Evolutionary conservation across 2,888 invertebrate species (phyloP).

Genomic region (Aphelenchoides bicaudatus): DNA sequence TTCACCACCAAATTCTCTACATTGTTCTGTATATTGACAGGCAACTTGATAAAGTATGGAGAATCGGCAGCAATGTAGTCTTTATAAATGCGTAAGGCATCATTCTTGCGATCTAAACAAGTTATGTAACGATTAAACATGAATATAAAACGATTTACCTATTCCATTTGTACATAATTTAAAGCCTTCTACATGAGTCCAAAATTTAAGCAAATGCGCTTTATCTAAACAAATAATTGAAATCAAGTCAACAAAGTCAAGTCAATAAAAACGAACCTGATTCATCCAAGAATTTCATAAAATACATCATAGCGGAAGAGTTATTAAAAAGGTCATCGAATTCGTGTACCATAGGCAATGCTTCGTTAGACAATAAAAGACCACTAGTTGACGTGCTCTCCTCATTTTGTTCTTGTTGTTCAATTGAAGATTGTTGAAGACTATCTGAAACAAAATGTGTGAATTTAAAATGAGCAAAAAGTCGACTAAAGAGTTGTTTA

Average conservation of each 20-base stretch:
- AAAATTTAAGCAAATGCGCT: conserved; percentile 7
- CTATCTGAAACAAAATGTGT: no score
- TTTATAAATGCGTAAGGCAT: not conserved
- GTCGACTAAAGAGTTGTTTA: no score
- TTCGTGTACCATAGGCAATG: not conserved
- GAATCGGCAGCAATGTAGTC: no score
- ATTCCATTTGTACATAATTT: not conserved
- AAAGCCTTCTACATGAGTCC: conserved; percentile 7
- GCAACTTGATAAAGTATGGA: no score
- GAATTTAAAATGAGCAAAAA: no score
- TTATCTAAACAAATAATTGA: no score
- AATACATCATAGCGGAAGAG: not conserved
- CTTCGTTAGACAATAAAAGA: not conserved
- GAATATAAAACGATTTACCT: conserved; percentile 1
- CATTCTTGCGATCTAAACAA: not conserved
- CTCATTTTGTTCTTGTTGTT: no score
- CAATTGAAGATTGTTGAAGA: no score
- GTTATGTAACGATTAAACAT: not conserved
- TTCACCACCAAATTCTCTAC: no score
- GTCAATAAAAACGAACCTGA: not conserved
- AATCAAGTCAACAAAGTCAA: no score
- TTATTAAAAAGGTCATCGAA: conserved; percentile 5
- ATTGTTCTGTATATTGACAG: no score
- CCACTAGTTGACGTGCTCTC: not conserved
- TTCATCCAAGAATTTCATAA: conserved; percentile 3